These are phyloP conservation scores for Thumatha senex DNA, from an alignment of 2,888 invertebrate species.

Conservation along the genomic window DNA sequence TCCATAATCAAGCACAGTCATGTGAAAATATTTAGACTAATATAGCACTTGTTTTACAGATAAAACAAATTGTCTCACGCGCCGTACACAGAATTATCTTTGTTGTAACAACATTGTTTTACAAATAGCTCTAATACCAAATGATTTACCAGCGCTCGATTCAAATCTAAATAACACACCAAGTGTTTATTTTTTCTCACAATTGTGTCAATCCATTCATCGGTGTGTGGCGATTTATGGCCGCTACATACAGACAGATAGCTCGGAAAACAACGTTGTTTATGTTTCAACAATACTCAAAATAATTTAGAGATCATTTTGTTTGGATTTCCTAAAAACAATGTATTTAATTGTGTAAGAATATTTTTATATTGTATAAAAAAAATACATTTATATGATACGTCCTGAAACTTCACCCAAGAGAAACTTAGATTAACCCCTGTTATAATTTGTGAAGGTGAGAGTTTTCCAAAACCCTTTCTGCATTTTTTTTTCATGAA, in stretches of 20 bases:
- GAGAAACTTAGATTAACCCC: no score
- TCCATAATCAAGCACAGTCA: conserved; percentile 14
- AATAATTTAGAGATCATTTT: no score
- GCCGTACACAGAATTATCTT: conserved; percentile 42
- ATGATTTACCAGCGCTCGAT: conserved; percentile 59
- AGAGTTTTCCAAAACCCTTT: no score
- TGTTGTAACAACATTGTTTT: conserved; percentile 59
- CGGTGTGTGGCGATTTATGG: conserved; percentile 39
- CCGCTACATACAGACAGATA: conserved; percentile 36
- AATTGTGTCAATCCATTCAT: conserved; percentile 64
- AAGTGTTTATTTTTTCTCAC: conserved; percentile 56
- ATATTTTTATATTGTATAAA: no score
- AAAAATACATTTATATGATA: no score
- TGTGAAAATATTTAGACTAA: conserved; percentile 40
- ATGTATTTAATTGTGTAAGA: no score
- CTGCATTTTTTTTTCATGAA: no score
- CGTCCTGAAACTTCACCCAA: no score
- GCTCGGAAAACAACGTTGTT: conserved; percentile 13
- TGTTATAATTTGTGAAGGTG: no score
- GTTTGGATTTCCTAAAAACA: no score
- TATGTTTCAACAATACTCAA: not conserved
- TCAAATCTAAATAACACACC: conserved; percentile 54
- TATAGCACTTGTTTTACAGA: conserved; percentile 34
- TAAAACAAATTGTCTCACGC: conserved; percentile 47
- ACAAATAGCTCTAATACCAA: conserved; percentile 63